Percentiles rank a stretch among this genome's conserved stretches.
phyloP scores from a whole-genome alignment of 2,113 vertebrate species.

The Eurystomus gularis region DNA sequence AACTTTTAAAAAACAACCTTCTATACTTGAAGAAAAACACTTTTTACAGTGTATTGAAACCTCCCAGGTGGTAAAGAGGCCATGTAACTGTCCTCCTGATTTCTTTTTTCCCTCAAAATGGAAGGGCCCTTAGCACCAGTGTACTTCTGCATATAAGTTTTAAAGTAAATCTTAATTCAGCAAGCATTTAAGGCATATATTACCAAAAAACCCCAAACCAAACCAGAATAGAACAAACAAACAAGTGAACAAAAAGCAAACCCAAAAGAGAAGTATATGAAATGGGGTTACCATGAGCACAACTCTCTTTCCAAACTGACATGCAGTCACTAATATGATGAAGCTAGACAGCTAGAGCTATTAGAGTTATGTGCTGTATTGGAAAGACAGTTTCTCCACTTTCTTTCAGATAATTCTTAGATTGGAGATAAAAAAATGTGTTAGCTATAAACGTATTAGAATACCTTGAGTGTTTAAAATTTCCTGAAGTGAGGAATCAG shows the following conservation, averaged over 20 bases:
- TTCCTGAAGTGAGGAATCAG: neutral
- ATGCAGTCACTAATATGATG: neutral
- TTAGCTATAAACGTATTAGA: neutral
- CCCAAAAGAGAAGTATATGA: neutral
- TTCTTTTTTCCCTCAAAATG: rapidly evolving
- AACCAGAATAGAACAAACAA: neutral
- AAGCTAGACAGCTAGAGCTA: neutral
- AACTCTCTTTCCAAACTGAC: neutral
- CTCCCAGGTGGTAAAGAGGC: neutral
- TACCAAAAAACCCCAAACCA: neutral
- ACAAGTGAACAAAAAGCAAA: neutral
- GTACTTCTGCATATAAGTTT: neutral
- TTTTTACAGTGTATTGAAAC: neutral
- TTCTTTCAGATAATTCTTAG: neutral
- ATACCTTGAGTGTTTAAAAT: neutral
- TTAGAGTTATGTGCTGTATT: neutral
- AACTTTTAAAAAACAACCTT: neutral
- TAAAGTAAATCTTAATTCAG: neutral
- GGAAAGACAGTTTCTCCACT: neutral
- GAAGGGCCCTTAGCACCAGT: neutral
- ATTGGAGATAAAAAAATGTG: neutral
- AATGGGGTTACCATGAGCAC: neutral
- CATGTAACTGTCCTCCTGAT: rapidly evolving
- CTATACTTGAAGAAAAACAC: neutral
- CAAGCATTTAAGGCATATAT: neutral